These are phyloP conservation scores for Acleris cristana DNA, from an alignment of 2,888 invertebrate species.

Conservation along the genomic window DNA sequence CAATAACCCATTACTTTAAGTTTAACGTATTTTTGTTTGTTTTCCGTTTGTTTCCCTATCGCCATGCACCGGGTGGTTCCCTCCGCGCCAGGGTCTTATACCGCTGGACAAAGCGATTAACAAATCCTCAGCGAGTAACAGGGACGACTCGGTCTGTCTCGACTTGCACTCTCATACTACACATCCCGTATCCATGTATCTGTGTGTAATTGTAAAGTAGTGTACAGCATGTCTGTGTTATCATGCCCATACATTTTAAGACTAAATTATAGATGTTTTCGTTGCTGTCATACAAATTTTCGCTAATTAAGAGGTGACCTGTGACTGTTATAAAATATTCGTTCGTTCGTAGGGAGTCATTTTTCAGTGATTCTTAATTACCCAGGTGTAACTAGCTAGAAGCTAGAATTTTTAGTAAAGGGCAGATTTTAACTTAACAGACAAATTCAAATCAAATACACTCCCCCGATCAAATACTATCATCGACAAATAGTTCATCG, in stretches of 20 bases:
- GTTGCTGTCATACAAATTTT: conserved; percentile 18
- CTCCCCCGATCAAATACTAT: background rate
- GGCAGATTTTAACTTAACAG: conserved; percentile 22
- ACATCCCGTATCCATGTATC: conserved; percentile 63
- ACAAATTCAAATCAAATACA: background rate
- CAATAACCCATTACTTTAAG: conserved; percentile 61
- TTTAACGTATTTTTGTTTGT: conserved; percentile 62
- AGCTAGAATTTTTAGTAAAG: conserved; percentile 36
- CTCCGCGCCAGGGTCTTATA: conserved; percentile 78
- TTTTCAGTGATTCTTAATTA: conserved; percentile 16
- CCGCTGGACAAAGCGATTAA: conserved; percentile 81
- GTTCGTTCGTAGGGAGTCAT: conserved; percentile 23
- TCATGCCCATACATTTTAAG: conserved; percentile 48
- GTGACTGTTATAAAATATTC: conserved; percentile 20
- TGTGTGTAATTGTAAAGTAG: conserved; percentile 73
- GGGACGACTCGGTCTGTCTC: conserved; percentile 81
- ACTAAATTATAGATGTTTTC: conserved; percentile 28
- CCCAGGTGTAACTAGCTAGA: conserved; percentile 26
- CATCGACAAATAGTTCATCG: no score
- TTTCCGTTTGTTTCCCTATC: conserved; percentile 70
- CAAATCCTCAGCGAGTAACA: conserved; percentile 78
- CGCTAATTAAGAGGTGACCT: conserved; percentile 27
- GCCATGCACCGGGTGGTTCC: conserved; percentile 70
- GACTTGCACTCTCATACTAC: conserved; percentile 65
- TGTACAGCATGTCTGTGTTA: conserved; percentile 73